Evolutionary conservation across 2,113 vertebrate species (phyloP), one percentile per base, ranked within the genome.

Genomic region (Pseudonaja textilis): DNA sequence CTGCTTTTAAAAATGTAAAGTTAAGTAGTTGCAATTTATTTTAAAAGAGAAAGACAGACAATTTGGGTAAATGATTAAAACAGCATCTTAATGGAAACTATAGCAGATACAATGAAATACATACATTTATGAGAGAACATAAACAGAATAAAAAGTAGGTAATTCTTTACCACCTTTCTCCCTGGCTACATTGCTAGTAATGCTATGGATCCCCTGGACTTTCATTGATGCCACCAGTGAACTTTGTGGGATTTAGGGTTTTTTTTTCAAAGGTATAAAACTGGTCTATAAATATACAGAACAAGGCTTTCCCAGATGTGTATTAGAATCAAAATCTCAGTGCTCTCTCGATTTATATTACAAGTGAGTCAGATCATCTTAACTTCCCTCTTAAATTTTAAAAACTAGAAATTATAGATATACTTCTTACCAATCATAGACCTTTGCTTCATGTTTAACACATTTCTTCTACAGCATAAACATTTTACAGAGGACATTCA

Each of bases 401-500:
- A 81, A 81, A 81, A 10, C 34, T 81, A 81, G 74, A 81, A 42
- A 81, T 81, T 39, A 81, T 34, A 39, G 1, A 22, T 22, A 22
- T 1, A 22, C 34, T 59, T 56, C 4, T 39, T 89, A 88, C 16
- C 18, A n/a, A 20, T 9, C 8, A 20, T 89, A 39, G 20, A 16
- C 93, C 45, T 81, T 91, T 89, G 81, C 0, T 87, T 90, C 59
- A 87, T 16, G 54, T 55, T 5, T 90, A 0, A 6, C 90, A 25
- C 91, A 92, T 95, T 81, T 74, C 57, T 88, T 95, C 0, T 74
- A 56, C 93, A 99, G 99, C 97, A 99, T 96, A 99, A 99, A 96
- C 99, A 99, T 96, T 99, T 99, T 97, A 99, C 99, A 11, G 99
- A 99, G 55, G 99, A 99, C 96, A 99, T 99, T 97, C 99, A 99